Base-by-base conservation (phyloP, 2,888 invertebrate genomes). In the Deilephila porcellus region DNA sequence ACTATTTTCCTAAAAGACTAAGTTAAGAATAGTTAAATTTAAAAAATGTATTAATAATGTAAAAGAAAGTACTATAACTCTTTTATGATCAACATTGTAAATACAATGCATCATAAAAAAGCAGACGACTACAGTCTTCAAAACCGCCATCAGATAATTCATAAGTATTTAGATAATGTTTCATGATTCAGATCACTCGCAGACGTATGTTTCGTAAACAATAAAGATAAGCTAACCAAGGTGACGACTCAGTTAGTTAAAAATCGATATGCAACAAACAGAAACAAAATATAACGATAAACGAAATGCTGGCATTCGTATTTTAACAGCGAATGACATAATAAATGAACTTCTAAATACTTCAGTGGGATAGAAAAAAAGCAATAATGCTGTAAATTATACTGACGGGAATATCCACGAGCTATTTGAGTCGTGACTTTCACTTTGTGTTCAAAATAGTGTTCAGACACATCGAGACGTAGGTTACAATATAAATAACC, bases 401-500 rank as follows among this genome's bases (percentile, higher is more conserved):
- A 75, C 71, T 76, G 63, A 60, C 72, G 53, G 76, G 74, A 75
- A 76, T 74, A 79, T 75, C 72, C 73, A 73, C 75, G 74, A 79
- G 79, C 80, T 83, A 80, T 81, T 81, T 76, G 78, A 79, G 79
- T 82, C 81, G 79, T 82, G 80, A 86, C 88, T 89, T 87, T 90
- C 86, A 86, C 85, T 88, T 84, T 84, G 82, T 81, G 81, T 82
- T 76, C 17, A 80, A 87, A 88, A 89, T 87, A 89, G 83, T 82
- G 71, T 78, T 75, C 80, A 81, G 79, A 83, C 81, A 78, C 79
- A 81, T 80, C 77, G 78, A 82, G 78, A 82, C 84, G 84, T 82
- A 80, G 79, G 76, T 77, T 77, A 71, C 76, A 63, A 76, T 84
- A 84, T 84, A 83, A 83, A 86, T 87, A 86, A 78, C 74, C 67